Base-by-base conservation (phyloP, 1,140 invertebrate species). In the Drosophila cardini region DNA sequence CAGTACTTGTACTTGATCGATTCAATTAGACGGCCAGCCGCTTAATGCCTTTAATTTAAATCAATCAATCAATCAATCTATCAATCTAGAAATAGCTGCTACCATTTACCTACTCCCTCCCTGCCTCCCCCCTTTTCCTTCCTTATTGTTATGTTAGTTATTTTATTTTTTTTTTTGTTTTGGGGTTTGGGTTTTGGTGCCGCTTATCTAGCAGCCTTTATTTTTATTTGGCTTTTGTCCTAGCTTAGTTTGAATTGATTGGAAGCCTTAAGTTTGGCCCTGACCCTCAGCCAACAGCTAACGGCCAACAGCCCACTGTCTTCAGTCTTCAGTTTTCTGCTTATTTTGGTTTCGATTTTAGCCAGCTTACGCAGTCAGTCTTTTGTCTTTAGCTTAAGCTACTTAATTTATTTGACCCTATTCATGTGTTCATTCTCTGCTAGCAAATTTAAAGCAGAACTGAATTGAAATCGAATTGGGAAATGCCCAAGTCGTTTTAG, bases 21-120 rank as follows among this genome's bases (percentile, higher is more conserved):
- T 89, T 84, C 82, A 80, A 89, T 80, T 80, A 79, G 67, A 80
- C 50, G 75, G 57, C 62, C 71, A 69, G 78, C 83, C 72, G 48
- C 80, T 80, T 89, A 89, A 89, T 80, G 77, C 56, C 84, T 89
- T 89, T 89, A 89, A 89, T 89, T 89, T 89, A 90, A 89, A 89
- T 89, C 84, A 89, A 89, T 87, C 84, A 87, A 56, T 64, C 52
- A 46, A 87, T 83, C 83, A 80, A 82, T 77, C 83, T 68, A 56
- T 32, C 52, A 46, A 70, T 69, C 56, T 26, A 63, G 48, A 82
- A 55, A 58, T 63, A 74, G 73, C 70, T 77, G 64, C 63, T 48
- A 57, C 64, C 30, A 43, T 43, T 46, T 56, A 21, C 40, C 48
- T 30, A 45, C 52, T 15, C 26, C 30, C 42, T 6, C 56, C 21